Conservation (phyloP, 2,888 invertebrate genomes). For the Diplolepis rosae region DNA sequence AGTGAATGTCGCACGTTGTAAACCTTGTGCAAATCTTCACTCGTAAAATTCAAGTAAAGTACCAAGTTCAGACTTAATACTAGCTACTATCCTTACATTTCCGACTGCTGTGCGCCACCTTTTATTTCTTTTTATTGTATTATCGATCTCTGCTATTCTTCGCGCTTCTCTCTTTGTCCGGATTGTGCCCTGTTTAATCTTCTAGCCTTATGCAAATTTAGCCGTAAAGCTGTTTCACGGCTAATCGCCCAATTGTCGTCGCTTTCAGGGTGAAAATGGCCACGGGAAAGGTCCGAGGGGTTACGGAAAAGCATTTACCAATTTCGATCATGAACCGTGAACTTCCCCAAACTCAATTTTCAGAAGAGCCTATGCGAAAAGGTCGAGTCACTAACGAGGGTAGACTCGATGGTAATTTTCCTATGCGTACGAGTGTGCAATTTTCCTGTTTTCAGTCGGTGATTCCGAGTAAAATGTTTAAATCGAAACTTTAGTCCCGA, state of each 20-base stretch:
- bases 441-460: constrained; percentile 5
- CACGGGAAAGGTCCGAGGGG: constrained; percentile 33
- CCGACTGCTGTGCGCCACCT: neutral
- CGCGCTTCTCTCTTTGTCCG: constrained; percentile 38
- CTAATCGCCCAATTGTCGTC: constrained; percentile 51
- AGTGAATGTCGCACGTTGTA: neutral
- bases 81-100: neutral
- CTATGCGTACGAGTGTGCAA: constrained; percentile 15
- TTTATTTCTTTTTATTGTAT: neutral
- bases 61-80: neutral
- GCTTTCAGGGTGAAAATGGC: constrained; percentile 48
- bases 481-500: neutral
- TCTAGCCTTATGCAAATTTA: constrained; percentile 48
- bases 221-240: constrained; percentile 50
- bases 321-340: constrained; percentile 30
- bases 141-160: constrained; percentile 38
- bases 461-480: constrained; percentile 10
- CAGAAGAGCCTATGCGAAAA: constrained; percentile 24
- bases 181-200: constrained; percentile 44
- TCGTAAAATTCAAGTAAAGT: constrained; percentile 27
- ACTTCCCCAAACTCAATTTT: constrained; percentile 22
- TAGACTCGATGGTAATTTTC: constrained; percentile 21
- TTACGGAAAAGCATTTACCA: constrained; percentile 33
- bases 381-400: constrained; percentile 20
- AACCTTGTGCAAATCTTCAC: neutral